A percentile compares a stretch with the other conserved stretches of the same genome.
These are phyloP conservation scores for Cathartes aura DNA, from an alignment of 2,113 vertebrate genomes.

Conservation along the genomic window DNA sequence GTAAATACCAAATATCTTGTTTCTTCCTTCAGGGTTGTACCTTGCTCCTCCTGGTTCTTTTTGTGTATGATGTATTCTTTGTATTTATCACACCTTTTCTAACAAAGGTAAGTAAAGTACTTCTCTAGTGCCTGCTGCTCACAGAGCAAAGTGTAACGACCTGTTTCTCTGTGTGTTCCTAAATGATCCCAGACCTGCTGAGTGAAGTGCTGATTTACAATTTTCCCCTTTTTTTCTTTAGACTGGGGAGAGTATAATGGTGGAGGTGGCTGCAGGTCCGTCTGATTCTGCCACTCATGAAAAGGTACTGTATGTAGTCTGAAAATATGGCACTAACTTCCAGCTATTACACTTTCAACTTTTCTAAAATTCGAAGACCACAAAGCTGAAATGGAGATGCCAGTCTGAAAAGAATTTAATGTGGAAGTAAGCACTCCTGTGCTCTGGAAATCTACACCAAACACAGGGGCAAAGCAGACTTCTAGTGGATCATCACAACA, in stretches of 20 bases:
- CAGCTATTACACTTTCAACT: not conserved
- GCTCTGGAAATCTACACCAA: not conserved
- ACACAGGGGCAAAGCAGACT: not conserved
- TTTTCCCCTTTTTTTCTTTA: conserved; percentile 42
- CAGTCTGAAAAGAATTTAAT: not conserved
- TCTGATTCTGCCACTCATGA: conserved; percentile 90
- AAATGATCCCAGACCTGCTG: not conserved
- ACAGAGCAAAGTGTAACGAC: not conserved
- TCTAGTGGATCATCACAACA: not conserved
- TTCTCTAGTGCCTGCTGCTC: not conserved
- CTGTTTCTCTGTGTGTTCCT: not conserved
- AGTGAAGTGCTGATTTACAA: not conserved
- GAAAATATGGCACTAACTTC: not conserved
- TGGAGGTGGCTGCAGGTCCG: conserved; percentile 94
- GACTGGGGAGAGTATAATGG: conserved; percentile 97
- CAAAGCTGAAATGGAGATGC: not conserved
- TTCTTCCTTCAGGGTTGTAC: conserved; percentile 87
- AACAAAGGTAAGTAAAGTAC: conserved; percentile 82
- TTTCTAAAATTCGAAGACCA: not conserved
- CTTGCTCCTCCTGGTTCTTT: conserved; percentile 89
- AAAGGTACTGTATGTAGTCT: conserved; percentile 80
- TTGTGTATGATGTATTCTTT: conserved; percentile 95
- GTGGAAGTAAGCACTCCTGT: not conserved
- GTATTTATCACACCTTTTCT: conserved; percentile 94
- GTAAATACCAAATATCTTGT: not conserved